Evolutionary conservation across 2,797 vertebrate genomes (phyloP).

Genomic region (Carduelis carduelis): DNA sequence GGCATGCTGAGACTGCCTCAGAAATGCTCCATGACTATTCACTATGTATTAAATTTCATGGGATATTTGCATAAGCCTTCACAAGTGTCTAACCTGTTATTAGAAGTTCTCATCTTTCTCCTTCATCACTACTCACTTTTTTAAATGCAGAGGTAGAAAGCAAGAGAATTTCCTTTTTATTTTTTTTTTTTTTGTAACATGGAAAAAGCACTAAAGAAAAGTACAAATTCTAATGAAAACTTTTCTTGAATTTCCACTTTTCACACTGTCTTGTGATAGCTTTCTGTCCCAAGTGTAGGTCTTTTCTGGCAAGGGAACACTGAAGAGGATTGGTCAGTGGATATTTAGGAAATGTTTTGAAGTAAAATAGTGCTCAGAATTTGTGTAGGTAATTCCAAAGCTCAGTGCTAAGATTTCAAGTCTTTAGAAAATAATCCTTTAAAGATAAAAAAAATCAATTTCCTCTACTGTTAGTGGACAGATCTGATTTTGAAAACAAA

Average conservation of each 20-base stretch:
- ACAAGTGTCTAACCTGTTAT: neutral
- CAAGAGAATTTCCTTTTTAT: neutral
- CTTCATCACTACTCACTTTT: neutral
- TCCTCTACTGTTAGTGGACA: neutral
- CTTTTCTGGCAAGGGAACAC: neutral
- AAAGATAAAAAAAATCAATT: neutral
- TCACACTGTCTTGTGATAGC: neutral
- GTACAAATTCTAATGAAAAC: neutral
- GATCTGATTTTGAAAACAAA: neutral
- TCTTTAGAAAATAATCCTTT: neutral
- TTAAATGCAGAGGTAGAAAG: neutral
- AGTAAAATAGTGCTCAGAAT: neutral
- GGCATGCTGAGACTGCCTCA: neutral
- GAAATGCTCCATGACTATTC: neutral
- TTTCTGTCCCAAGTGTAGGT: neutral
- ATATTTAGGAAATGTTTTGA: neutral
- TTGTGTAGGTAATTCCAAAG: neutral
- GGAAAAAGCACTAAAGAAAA: neutral
- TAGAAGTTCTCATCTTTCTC: neutral
- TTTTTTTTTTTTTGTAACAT: neutral
- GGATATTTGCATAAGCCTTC: neutral
- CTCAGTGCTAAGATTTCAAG: neutral
- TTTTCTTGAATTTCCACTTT: neutral
- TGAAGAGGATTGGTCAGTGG: neutral
- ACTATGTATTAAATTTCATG: neutral